These are phyloP conservation scores for Ceyx melanurus DNA, from an alignment of 2,113 vertebrate species.

Conservation along the genomic window DNA sequence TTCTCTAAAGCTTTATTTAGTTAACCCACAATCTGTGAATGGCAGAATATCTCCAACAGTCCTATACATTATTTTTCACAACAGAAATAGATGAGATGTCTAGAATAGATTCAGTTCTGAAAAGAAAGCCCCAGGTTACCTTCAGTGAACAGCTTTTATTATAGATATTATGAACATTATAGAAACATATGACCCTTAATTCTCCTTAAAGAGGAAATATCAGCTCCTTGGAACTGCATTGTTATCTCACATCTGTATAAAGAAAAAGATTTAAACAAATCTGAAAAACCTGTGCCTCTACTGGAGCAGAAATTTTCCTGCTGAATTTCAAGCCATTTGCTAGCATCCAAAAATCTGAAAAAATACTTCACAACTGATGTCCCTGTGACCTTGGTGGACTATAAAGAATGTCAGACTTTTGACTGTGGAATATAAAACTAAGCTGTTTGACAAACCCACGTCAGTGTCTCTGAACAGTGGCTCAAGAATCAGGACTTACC, in stretches of 20 bases:
- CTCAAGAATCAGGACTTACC: conserved; percentile 31
- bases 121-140: not conserved
- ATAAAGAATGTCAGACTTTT: conserved; percentile 48
- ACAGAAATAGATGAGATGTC: not conserved
- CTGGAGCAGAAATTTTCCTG: not conserved
- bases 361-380: not conserved
- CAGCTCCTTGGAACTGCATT: not conserved
- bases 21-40: not conserved
- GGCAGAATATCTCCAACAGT: not conserved
- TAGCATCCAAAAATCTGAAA: conserved; percentile 9
- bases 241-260: not conserved
- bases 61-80: not conserved
- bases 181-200: conserved; percentile 38
- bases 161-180: not conserved
- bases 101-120: not conserved
- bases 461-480: conserved; percentile 20
- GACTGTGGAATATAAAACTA: conserved; percentile 38
- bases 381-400: conserved; percentile 34
- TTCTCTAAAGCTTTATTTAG: not conserved
- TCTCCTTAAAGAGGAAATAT: conserved; percentile 32
- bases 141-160: not conserved
- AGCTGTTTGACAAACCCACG: conserved; percentile 28
- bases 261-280: not conserved
- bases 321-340: conserved; percentile 32
- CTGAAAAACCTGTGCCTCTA: not conserved